phyloP scores from a whole-genome alignment of 2,113 vertebrate genomes.

The Emydocephalus ijimae region DNA sequence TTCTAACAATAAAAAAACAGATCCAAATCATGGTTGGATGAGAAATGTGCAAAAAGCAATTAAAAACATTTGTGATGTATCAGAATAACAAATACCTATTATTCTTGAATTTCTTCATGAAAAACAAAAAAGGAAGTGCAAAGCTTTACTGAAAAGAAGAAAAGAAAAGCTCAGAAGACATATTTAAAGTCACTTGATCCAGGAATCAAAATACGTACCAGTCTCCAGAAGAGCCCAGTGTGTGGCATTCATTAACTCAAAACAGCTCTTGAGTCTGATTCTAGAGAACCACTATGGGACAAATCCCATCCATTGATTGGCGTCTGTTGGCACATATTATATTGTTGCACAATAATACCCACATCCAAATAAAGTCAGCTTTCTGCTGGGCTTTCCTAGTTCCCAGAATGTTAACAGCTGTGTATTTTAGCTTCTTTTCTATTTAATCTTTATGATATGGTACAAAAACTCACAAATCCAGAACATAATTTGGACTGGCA shows the following conservation, averaged over 20 bases:
- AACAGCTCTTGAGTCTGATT: background rate
- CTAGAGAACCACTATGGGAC: background rate
- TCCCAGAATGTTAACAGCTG: background rate
- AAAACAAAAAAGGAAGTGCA: background rate
- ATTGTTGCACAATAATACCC: background rate
- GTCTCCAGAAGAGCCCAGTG: background rate
- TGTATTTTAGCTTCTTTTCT: background rate
- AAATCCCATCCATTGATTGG: background rate
- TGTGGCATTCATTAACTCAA: background rate
- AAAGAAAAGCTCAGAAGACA: background rate
- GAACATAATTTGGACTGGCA: background rate
- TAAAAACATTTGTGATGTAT: background rate
- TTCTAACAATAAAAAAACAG: background rate
- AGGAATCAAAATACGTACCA: background rate
- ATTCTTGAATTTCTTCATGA: background rate
- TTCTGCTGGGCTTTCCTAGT: background rate
- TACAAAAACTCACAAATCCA: background rate
- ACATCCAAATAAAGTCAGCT: background rate
- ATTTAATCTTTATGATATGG: background rate
- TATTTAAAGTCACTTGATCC: background rate
- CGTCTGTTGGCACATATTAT: background rate
- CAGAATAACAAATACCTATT: background rate
- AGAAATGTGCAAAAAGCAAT: background rate
- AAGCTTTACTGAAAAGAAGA: background rate
- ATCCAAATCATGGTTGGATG: background rate